Conservation (phyloP, 2,888 invertebrate species). For the Agriotes lineatus region DNA sequence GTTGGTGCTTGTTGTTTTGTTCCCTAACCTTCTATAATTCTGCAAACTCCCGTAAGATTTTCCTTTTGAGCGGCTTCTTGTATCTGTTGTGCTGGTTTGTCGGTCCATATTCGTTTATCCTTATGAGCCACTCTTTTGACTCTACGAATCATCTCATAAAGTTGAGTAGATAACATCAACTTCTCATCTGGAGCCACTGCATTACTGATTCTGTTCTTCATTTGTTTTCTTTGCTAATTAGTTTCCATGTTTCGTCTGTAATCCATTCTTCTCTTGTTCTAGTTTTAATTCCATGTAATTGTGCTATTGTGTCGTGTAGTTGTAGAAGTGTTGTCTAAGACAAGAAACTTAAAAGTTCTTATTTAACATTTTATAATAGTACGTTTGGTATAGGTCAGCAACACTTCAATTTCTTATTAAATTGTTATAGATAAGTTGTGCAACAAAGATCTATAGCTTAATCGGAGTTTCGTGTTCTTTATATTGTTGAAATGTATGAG, state of each 20-base stretch:
- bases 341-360: no score
- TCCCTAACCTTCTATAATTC: neutral
- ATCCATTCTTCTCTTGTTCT: neutral
- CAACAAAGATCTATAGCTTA: no score
- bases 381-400: no score
- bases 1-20: slow-evolving; percentile 2
- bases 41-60: neutral
- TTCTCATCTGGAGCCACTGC: neutral
- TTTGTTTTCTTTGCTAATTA: no score
- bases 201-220: neutral
- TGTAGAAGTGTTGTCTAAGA: no score
- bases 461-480: no score
- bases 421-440: no score
- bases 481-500: no score
- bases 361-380: no score
- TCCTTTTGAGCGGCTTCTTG: neutral
- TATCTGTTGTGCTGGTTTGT: neutral
- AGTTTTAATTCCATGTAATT: neutral
- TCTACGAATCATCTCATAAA: neutral
- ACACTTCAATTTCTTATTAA: no score
- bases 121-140: neutral
- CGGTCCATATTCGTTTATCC: neutral
- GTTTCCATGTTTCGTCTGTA: neutral
- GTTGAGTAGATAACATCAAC: neutral
- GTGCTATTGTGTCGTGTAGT: neutral